Evolutionary conservation across 2,888 invertebrate genomes (phyloP).

Genomic region (Metalampra italica): DNA sequence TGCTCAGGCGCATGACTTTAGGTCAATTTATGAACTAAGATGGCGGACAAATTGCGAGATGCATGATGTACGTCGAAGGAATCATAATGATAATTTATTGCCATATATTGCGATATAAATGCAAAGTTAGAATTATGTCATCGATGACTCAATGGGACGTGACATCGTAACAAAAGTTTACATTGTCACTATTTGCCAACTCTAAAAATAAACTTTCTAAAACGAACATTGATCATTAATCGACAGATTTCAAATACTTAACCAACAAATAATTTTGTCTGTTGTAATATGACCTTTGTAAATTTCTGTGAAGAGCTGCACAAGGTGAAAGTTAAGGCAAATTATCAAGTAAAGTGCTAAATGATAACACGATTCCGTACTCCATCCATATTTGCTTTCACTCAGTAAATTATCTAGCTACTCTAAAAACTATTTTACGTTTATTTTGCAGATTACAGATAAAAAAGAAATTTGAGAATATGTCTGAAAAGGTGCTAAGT

Average conservation of each 20-base stretch:
- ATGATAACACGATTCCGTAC: slow-evolving; percentile 31
- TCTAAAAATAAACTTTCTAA: slow-evolving; percentile 2
- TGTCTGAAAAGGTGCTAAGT: no score
- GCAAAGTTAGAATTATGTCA: slow-evolving; percentile 6
- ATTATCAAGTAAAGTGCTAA: slow-evolving; percentile 18
- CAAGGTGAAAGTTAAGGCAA: slow-evolving; percentile 9
- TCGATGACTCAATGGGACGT: slow-evolving; percentile 17
- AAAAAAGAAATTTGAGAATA: no score
- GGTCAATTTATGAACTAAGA: slow-evolving; percentile 27
- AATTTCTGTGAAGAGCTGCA: neutral
- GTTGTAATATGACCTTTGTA: neutral
- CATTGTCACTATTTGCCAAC: neutral
- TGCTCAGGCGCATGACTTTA: slow-evolving; percentile 26
- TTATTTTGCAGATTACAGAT: no score
- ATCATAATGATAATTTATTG: slow-evolving; percentile 16
- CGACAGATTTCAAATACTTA: neutral
- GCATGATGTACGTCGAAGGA: slow-evolving; percentile 19
- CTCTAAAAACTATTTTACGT: no score
- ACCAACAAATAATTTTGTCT: neutral
- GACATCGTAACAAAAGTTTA: slow-evolving; percentile 8
- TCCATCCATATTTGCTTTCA: slow-evolving; percentile 30
- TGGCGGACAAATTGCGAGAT: slow-evolving; percentile 32
- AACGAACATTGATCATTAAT: slow-evolving; percentile 5
- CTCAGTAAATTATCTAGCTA: slow-evolving; percentile 9
- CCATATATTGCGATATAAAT: slow-evolving; percentile 13